phyloP scores from a whole-genome alignment of 2,113 vertebrate genomes.

The Chunga burmeisteri region DNA sequence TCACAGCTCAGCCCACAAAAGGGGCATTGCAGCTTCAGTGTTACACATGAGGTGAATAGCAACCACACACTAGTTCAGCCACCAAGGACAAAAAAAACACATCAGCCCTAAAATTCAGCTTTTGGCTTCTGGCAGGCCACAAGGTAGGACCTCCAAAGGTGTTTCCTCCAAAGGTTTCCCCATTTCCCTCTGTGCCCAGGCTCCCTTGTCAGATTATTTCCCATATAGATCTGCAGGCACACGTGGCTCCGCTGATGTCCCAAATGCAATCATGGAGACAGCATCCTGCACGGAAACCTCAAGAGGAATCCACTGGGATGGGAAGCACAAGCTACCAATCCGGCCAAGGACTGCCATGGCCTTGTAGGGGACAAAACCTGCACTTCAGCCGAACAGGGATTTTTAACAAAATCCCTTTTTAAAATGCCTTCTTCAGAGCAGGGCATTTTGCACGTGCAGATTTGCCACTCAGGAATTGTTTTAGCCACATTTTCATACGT shows the following conservation, averaged over 20 bases:
- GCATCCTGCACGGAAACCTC: not conserved
- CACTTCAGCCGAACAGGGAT: not conserved
- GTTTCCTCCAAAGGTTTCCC: not conserved
- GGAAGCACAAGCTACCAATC: not conserved
- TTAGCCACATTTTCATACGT: not conserved
- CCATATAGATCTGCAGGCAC: not conserved
- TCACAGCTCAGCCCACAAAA: not conserved
- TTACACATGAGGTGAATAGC: not conserved
- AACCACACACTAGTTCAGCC: fast-evolving
- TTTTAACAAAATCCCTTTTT: not conserved
- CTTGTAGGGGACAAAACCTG: not conserved
- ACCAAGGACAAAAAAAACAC: not conserved
- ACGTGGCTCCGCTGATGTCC: not conserved
- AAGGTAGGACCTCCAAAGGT: not conserved
- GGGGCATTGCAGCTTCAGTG: not conserved
- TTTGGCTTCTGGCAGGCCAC: not conserved
- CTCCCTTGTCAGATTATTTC: not conserved
- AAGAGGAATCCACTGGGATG: not conserved
- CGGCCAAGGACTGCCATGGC: not conserved
- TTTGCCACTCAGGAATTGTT: not conserved
- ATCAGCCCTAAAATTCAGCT: not conserved
- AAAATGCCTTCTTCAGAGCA: not conserved
- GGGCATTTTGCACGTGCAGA: not conserved
- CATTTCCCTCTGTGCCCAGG: not conserved
- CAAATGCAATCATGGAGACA: not conserved